Conservation (phyloP, 2,888 invertebrate species). For the Folsomia candida region DNA sequence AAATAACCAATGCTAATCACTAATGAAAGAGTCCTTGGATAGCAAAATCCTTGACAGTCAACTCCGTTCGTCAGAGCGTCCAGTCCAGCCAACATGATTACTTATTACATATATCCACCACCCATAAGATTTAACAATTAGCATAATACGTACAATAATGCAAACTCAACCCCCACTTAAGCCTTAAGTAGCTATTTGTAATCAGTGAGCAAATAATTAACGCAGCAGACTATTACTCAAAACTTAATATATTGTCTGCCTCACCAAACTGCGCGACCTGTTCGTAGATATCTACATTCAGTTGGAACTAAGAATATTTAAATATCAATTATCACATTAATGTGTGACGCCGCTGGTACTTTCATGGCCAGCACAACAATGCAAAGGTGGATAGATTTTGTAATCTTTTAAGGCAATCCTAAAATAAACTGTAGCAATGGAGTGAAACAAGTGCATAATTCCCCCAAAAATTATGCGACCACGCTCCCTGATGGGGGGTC, state of each 20-base stretch:
- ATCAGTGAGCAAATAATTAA: constrained; percentile 13
- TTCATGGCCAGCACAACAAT: no score
- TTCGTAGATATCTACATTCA: no score
- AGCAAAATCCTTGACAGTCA: constrained; percentile 16
- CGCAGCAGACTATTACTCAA: background rate
- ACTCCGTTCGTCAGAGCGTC: background rate
- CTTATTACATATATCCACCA: background rate
- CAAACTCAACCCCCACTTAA: constrained; percentile 2
- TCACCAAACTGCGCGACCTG: no score
- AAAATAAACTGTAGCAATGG: no score
- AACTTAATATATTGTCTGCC: no score
- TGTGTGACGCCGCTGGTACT: no score
- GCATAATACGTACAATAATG: background rate
- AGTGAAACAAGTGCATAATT: no score
- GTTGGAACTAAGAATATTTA: background rate
- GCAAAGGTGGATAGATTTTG: no score
- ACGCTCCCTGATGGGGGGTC: background rate
- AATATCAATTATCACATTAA: background rate
- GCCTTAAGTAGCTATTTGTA: constrained; percentile 19
- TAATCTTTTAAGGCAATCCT: no score
- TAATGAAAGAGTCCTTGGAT: constrained; percentile 20
- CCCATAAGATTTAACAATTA: background rate
- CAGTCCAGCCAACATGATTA: no score
- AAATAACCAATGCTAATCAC: background rate
- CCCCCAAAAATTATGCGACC: background rate